These are phyloP conservation scores for Xestia rhomboidea DNA, from an alignment of 2,888 invertebrate genomes.

Conservation along the genomic window DNA sequence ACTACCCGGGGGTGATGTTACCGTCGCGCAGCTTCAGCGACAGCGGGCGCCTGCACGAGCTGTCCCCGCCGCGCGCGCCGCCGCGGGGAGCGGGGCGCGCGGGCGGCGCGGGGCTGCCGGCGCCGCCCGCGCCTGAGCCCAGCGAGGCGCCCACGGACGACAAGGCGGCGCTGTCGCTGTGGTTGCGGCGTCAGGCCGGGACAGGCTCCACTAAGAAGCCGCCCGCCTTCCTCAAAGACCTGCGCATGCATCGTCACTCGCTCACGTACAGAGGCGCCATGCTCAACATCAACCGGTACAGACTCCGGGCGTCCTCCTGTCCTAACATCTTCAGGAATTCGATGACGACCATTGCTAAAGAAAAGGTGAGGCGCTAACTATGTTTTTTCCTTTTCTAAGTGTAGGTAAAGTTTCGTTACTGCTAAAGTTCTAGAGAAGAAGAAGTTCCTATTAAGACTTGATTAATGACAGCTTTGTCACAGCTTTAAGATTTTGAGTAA, in stretches of 20 bases:
- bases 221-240: constrained; percentile 93
- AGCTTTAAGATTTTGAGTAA: not conserved
- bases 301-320: constrained; percentile 96
- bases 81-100: constrained; percentile 77
- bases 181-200: constrained; percentile 89
- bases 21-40: constrained; percentile 94
- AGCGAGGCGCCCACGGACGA: constrained; percentile 76
- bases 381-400: not conserved
- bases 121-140: constrained; percentile 67
- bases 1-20: constrained; percentile 93
- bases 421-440: not conserved
- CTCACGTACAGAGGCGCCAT: constrained; percentile 96
- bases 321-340: constrained; percentile 97
- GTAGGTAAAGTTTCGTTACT: not conserved
- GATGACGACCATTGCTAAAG: constrained; percentile 96
- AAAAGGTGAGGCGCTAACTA: constrained; percentile 87
- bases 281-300: constrained; percentile 95
- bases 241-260: constrained; percentile 94
- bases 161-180: constrained; percentile 89
- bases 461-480: not conserved
- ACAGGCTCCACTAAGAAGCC: constrained; percentile 87
- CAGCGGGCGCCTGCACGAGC: constrained; percentile 85
- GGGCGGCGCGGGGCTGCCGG: constrained; percentile 62
- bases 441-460: not conserved
- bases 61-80: constrained; percentile 81